Evolutionary conservation across 1,140 invertebrate species (phyloP).

Genomic region (Goniozus legneri): DNA sequence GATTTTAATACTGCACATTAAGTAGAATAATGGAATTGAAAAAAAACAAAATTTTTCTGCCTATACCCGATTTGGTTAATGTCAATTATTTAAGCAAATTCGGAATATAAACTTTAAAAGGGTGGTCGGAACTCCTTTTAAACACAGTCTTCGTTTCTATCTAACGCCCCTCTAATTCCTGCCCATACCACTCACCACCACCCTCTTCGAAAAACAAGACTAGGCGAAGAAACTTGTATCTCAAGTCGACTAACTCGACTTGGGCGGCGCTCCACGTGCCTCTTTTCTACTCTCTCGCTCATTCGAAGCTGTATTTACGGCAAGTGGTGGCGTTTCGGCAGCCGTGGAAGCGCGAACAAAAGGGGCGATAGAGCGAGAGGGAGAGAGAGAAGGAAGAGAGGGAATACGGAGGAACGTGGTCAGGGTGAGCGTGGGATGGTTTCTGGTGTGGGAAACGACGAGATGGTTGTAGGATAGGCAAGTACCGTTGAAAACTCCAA

Average conservation of each 20-base stretch:
- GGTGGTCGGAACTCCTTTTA: slow-evolving; percentile 21
- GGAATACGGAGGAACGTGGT: slow-evolving; percentile 10
- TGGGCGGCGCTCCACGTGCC: slow-evolving; percentile 17
- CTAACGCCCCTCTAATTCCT: slow-evolving; percentile 1
- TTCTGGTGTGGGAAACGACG: no score
- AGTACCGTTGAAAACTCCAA: slow-evolving; percentile 41
- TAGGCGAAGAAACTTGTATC: slow-evolving; percentile 32
- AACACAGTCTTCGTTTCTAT: slow-evolving; percentile 11
- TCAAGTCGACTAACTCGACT: slow-evolving; percentile 23
- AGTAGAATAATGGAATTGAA: no score
- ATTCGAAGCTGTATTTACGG: slow-evolving; percentile 36
- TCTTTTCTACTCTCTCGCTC: slow-evolving; percentile 7
- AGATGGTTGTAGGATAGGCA: slow-evolving; percentile 25
- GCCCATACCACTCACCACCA: neutral
- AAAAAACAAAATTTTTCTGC: no score
- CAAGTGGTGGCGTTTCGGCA: slow-evolving; percentile 12
- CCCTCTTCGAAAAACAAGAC: slow-evolving; percentile 30
- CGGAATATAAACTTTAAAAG: slow-evolving; percentile 17
- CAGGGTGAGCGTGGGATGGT: no score
- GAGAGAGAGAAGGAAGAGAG: slow-evolving; percentile 14
- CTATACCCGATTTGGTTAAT: no score
- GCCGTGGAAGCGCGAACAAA: slow-evolving; percentile 6
- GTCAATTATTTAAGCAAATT: slow-evolving; percentile 28
- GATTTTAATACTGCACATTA: no score
- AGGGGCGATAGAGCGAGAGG: slow-evolving; percentile 9